Conservation (phyloP, 1,140 invertebrate genomes). For the Zaprionus vittiger region DNA sequence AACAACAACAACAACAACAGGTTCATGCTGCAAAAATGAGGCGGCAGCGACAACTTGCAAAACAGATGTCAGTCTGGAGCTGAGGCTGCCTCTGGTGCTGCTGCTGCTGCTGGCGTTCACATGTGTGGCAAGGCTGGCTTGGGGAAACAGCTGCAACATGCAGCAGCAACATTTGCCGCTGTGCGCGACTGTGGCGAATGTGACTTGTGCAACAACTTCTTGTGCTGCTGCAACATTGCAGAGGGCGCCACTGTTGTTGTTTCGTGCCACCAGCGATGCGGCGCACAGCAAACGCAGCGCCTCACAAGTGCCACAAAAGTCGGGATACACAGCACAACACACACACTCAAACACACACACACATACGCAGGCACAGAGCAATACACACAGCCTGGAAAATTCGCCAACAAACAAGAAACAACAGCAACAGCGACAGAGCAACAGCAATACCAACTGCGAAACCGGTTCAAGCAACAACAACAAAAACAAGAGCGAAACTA, state of each 20-base stretch:
- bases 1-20: conserved; percentile 53
- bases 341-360: conserved; percentile 9
- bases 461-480: conserved; percentile 15
- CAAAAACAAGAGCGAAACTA: conserved; percentile 61
- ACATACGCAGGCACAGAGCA: conserved; percentile 17
- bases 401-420: conserved; percentile 61
- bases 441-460: conserved; percentile 24
- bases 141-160: conserved; percentile 75
- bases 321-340: conserved; percentile 55
- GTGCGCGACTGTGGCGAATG: background rate
- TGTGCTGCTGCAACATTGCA: conserved; percentile 82
- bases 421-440: conserved; percentile 25
- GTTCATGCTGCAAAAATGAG: conserved; percentile 47
- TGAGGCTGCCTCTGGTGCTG: background rate
- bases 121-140: conserved; percentile 42
- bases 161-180: conserved; percentile 61
- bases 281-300: conserved; percentile 69
- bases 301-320: conserved; percentile 59
- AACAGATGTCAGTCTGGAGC: conserved; percentile 69
- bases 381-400: conserved; percentile 64
- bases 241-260: conserved; percentile 84
- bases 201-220: conserved; percentile 56
- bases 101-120: conserved; percentile 34
- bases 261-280: conserved; percentile 80
- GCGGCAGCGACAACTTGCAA: conserved; percentile 41